Evolutionary conservation across 2,797 vertebrate species (phyloP), one percentile per base, ranked within the genome.

Genomic region (Tenualosa thibaudeaui): DNA sequence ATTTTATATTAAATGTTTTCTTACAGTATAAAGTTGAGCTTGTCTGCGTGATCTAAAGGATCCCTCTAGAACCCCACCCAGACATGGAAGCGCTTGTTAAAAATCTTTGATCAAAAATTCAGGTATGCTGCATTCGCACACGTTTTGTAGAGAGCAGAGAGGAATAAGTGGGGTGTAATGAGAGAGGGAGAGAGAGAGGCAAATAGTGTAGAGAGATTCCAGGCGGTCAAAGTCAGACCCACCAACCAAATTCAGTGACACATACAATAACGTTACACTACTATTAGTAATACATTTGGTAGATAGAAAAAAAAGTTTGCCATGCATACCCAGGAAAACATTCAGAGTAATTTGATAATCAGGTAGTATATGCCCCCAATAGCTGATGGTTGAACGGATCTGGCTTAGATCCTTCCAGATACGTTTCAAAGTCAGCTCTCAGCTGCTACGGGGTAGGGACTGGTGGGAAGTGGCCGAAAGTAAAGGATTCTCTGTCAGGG

Each of bases 81-180:
- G 92, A 86, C 90, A 92, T 96, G 96, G 96, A 96, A 96, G 96
- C 95, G 94, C 96, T 84, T 94, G 94, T 95, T 95, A 94, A 94
- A 95, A 94, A 93, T 95, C 94, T 96, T 95, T 96, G 94, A 95
- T 96, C 90, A 92, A 92, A 94, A 95, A 92, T 78, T 46, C 71
- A 78, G 37, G 93, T 90, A 92, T 92, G 95, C 91, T 92, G 93
- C 92, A 93, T 90, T 94, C 92, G 95, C 93, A 93, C 94, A 93
- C 93, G 91, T 92, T 94, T 92, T 94, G 91, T 92, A 92, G 92
- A 93, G 87, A 0, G 50, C 1, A 12, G 50, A 51, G 50, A 51
- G 90, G 89, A 26, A 12, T 37, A 65, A 81, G 49, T 19, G 68
- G 54, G 53, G 49, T 46, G 53, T 37, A 2, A 65, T 17, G 71